Percentiles rank a stretch among this genome's conserved stretches.
Evolutionary conservation across 2,888 invertebrate species (phyloP).

Genomic region (Catocala sponsa): DNA sequence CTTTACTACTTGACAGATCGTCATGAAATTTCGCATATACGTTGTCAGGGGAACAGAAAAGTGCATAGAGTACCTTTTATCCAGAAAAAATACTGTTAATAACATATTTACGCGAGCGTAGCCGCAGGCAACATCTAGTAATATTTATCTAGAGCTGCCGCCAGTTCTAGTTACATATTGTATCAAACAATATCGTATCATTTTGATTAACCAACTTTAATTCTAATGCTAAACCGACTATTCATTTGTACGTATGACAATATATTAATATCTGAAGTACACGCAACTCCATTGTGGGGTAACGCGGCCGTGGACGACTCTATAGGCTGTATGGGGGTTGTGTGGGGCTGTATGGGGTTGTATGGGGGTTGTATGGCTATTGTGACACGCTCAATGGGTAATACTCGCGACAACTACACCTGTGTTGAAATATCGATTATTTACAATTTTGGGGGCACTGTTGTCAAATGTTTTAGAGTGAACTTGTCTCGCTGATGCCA

Average conservation of each 20-base stretch:
- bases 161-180: too few species aligned
- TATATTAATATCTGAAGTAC: constrained; percentile 45
- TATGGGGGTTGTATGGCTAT: constrained; percentile 32
- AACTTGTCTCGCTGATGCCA: too few species aligned
- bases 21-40: too few species aligned
- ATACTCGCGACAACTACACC: constrained; percentile 49
- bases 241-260: constrained; percentile 23
- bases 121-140: too few species aligned
- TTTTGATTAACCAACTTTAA: too few species aligned
- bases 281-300: constrained; percentile 45
- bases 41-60: too few species aligned
- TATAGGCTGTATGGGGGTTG: constrained; percentile 21
- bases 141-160: too few species aligned
- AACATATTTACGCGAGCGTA: too few species aligned
- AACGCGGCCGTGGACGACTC: constrained; percentile 13
- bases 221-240: not conserved
- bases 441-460: constrained; percentile 17
- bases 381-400: constrained; percentile 50
- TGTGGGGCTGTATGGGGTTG: constrained; percentile 1
- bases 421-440: constrained; percentile 48
- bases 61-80: too few species aligned
- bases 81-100: too few species aligned
- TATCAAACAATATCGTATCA: too few species aligned
- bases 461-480: constrained; percentile 4
- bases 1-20: too few species aligned